A percentile compares a stretch with the other conserved stretches of the same genome.
phyloP scores from a whole-genome alignment of 2,888 invertebrate genomes.

The Tipula vernalis region DNA sequence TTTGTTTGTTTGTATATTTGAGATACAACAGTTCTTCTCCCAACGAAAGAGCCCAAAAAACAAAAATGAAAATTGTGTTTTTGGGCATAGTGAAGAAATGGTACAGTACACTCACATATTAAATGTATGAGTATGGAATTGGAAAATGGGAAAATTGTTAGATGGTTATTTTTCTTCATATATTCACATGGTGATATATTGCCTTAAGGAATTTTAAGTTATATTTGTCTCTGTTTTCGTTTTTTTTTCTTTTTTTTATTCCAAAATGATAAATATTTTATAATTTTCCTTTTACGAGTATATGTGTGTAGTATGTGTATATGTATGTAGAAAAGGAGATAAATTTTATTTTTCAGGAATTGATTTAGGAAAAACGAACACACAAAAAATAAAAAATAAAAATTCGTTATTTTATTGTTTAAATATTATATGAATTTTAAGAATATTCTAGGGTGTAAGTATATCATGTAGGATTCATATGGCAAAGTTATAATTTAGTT shows the following conservation, averaged over 20 bases:
- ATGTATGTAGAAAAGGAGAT: neutral
- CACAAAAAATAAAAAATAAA: neutral
- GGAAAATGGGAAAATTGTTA: neutral
- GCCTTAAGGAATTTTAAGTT: slow-evolving; percentile 4
- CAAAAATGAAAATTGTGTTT: neutral
- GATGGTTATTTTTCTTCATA: neutral
- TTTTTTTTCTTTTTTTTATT: neutral
- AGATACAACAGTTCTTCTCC: neutral
- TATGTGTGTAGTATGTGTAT: neutral
- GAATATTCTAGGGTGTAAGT: neutral
- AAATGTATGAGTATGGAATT: neutral
- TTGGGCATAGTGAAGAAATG: neutral
- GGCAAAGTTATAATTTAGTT: slow-evolving; percentile 4
- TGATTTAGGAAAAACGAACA: neutral
- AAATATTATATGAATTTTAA: neutral
- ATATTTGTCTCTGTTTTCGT: neutral
- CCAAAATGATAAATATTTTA: neutral
- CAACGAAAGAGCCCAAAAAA: neutral
- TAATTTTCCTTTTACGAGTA: neutral
- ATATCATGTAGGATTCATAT: slow-evolving; percentile 4
- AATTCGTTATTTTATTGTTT: neutral
- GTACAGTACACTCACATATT: neutral
- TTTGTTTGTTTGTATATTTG: neutral
- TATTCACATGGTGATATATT: slow-evolving; percentile 4
- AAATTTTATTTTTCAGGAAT: slow-evolving; percentile 1